Conservation (phyloP, 2,797 vertebrate species). For the Lophius americanus region DNA sequence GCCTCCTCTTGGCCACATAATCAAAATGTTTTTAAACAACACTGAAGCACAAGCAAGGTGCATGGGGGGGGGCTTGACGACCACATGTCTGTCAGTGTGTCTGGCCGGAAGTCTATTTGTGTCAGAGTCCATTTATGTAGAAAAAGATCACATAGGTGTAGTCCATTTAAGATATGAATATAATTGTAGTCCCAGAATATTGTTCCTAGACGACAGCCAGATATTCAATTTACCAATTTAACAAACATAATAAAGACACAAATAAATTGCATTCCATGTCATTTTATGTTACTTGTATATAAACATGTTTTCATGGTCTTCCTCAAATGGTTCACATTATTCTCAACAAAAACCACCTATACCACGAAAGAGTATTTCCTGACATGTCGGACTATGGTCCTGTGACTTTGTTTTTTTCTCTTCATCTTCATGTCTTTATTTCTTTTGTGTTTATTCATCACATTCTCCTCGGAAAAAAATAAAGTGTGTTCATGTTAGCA, state of each 20-base stretch:
- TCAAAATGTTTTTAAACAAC: not conserved
- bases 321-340: not conserved
- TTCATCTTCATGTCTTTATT: constrained; percentile 24
- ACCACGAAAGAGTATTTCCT: not conserved
- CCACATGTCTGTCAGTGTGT: not conserved
- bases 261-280: not conserved
- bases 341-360: constrained; percentile 6
- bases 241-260: not conserved
- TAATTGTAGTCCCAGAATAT: not conserved
- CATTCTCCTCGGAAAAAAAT: constrained; percentile 31
- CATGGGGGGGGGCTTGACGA: not conserved
- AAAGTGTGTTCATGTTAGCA: constrained; percentile 35
- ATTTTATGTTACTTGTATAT: not conserved
- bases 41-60: no score
- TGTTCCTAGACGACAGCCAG: constrained; percentile 5
- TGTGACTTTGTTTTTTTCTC: constrained; percentile 9
- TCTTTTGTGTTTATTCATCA: constrained; percentile 41
- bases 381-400: not conserved
- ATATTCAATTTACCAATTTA: not conserved
- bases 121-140: not conserved
- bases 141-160: not conserved
- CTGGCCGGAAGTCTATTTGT: not conserved
- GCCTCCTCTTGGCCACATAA: not conserved
- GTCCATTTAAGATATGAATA: not conserved
- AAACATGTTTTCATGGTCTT: not conserved